Evolutionary conservation across 2,888 invertebrate species (phyloP).

Genomic region (Pristionchus japonicus): DNA sequence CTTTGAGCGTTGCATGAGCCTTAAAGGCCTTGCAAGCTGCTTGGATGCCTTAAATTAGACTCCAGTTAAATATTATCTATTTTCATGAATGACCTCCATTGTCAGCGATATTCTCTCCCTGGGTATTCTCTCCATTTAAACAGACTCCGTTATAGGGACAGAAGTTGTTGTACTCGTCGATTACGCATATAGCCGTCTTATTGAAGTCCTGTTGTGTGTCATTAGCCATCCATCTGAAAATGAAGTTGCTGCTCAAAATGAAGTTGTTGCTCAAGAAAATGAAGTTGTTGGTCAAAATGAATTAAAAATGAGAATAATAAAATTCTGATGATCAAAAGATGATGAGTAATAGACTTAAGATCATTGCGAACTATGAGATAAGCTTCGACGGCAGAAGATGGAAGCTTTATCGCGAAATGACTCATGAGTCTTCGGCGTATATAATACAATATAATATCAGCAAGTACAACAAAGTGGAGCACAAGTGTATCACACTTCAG

Average conservation of each 20-base stretch:
- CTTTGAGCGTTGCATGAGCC: conserved; percentile 62
- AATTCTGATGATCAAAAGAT: no score
- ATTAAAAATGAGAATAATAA: no score
- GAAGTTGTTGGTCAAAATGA: neutral
- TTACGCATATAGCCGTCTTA: conserved; percentile 64
- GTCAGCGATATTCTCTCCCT: conserved; percentile 80
- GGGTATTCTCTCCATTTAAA: conserved; percentile 77
- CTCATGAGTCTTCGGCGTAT: no score
- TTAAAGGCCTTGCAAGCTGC: conserved; percentile 70
- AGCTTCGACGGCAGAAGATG: no score
- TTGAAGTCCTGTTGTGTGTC: conserved; percentile 57
- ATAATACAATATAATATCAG: no score
- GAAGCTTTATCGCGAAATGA: no score
- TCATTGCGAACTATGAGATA: no score
- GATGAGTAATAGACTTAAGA: no score
- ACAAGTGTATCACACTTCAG: no score
- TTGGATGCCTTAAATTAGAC: conserved; percentile 75
- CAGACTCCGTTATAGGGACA: conserved; percentile 67
- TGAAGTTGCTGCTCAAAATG: neutral
- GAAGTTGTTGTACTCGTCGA: conserved; percentile 64
- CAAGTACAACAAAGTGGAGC: no score
- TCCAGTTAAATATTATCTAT: neutral
- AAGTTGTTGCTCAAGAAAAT: no score
- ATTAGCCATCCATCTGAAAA: conserved; percentile 63
- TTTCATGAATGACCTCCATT: conserved; percentile 75